Base-by-base conservation (phyloP, 2,797 vertebrate species). In the Rachycentron canadum region DNA sequence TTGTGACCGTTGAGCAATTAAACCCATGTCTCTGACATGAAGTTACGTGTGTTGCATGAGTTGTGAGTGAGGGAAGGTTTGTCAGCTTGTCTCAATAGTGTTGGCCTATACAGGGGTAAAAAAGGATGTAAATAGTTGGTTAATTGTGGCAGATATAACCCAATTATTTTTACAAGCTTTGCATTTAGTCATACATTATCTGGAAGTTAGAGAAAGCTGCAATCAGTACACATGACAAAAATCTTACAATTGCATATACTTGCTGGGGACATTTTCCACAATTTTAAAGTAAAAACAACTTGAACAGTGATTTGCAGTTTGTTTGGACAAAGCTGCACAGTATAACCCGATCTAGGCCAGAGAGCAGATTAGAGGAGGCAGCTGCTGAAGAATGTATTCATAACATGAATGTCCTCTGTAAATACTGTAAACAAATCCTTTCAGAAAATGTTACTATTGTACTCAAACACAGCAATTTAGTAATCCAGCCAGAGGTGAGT, bases 331-430 rank as follows among this genome's bases (percentile, higher is more conserved):
- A 89, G 81, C 82, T 73, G 65, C 76, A 83, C 64, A 88, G 78
- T 84, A 69, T 67, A 79, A 81, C 52, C 68, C 49, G 57, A 86
- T 88, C 74, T 76, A 64, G 83, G 82, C 66, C 86, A 90, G 84
- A 93, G 88, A 94, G 89, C 70, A 82, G 92, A 90, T 94, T 95
- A 94, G 56, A 38, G 65, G 1, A 0, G 21, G 68, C 69, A 21
- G 81, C 79, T 87, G 89, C 91, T 87, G 90, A 87, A 86, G 86
- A 93, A 93, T 91, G 91, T 41, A 89, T 91, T 84, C 86, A 71
- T 76, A 83, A 89, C 82, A 71, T 92, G 87, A 94, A 94, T 69
- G 83, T 89, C 86, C 67, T 36, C 19, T 69, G 58, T 25, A 41
- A 82, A 56, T 64, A 72, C 61, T 38, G 64, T 49, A 41, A 88